Percentiles rank a stretch among this genome's conserved stretches.
These are phyloP conservation scores for Scortum barcoo DNA, from an alignment of 2,113 vertebrate genomes.

Conservation along the genomic window DNA sequence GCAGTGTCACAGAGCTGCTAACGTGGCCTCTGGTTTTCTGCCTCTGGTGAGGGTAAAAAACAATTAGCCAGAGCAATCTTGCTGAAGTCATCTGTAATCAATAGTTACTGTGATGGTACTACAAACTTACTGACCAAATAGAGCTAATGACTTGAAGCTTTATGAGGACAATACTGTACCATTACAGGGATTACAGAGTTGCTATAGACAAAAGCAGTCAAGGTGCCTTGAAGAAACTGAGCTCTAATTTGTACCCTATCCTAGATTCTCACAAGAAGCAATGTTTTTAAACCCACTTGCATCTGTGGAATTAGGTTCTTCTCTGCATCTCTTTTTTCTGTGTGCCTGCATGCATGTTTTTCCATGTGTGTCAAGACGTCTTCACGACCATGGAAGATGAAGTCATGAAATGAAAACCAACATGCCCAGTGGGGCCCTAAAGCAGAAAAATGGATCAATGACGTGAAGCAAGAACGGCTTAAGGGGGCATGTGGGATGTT, in stretches of 20 bases:
- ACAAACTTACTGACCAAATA: conserved; percentile 45
- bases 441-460: conserved; percentile 75
- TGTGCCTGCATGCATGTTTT: conserved; percentile 37
- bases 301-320: conserved; percentile 1
- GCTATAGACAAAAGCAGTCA: conserved; percentile 38
- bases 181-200: background rate
- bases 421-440: conserved; percentile 64
- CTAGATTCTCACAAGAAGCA: conserved; percentile 47
- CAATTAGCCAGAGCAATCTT: conserved; percentile 1
- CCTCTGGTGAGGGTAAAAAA: background rate
- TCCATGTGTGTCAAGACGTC: conserved; percentile 56
- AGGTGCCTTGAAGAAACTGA: conserved; percentile 49
- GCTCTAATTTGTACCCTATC: background rate
- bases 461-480: conserved; percentile 60
- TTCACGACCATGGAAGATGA: conserved; percentile 55
- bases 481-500: conserved; percentile 62
- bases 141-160: conserved; percentile 52
- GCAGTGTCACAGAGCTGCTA: too few relatives aligned
- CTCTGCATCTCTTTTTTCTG: background rate
- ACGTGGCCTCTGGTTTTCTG: background rate
- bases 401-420: conserved; percentile 71
- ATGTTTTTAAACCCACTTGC: background rate
- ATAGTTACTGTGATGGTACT: background rate
- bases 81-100: background rate
- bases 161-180: conserved; percentile 35